Base-by-base conservation (phyloP, 2,797 vertebrate species). In the Lagocephalus sceleratus region DNA sequence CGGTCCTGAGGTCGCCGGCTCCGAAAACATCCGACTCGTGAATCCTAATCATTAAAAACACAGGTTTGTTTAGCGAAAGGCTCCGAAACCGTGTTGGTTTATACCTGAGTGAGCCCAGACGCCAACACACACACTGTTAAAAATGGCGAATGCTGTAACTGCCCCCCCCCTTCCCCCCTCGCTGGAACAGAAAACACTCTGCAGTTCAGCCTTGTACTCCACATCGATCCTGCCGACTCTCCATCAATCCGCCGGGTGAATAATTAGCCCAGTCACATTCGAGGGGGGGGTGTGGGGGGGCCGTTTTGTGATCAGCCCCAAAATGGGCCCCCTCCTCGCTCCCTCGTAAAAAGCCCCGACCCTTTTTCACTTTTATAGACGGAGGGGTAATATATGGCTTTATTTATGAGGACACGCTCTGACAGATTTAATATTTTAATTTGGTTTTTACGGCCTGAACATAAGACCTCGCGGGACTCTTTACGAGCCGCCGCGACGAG, bases 381-480 rank as follows among this genome's bases (percentile, higher is more conserved):
- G 60, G 60, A 73, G 71, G 58, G 66, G 84, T 89, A 89, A 91
- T 89, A 88, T 87, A 90, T 79, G 74, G 68, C 82, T 75, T 89
- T 89, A 92, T 92, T 92, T 92, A 92, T 78, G 83, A 91, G 87
- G 76, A 84, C 81, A 81, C 72, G 63, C 63, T 68, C 65, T 87
- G 89, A 86, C 88, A 91, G 90, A 91, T 92, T 92, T 92, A 91
- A 92, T 91, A 92, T 92, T 92, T 91, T 91, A 92, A 92, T 92
- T 92, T 65, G 76, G 67, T 89, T 92, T 92, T 92, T 91, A 91
- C 67, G 84, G 82, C 84, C 76, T 23, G 79, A 87, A 89, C 83
- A 83, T 64, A 60, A 84, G 89, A 84, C 78, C 71, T 59, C 65
- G 76, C 78, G 42, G 73, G 70, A 73, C 75, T 72, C 82, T 83